Evolutionary conservation across 2,113 vertebrate genomes (phyloP).

Genomic region (Nesoenas mayeri): DNA sequence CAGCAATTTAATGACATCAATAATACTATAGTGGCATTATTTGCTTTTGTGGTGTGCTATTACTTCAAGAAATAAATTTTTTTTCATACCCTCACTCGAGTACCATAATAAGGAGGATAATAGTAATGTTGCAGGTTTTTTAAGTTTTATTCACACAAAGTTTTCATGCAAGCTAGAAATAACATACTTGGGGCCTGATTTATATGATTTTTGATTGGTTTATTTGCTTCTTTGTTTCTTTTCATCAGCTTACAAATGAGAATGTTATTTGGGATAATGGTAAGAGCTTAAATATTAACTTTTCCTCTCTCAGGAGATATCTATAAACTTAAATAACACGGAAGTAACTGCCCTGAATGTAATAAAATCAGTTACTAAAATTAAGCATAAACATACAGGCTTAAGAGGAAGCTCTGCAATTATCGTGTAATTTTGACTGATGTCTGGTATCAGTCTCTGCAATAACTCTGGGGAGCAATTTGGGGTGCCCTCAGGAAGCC

Average conservation of each 20-base stretch:
- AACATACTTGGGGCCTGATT: background rate
- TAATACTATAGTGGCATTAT: background rate
- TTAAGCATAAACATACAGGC: background rate
- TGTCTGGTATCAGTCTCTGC: background rate
- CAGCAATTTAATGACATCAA: background rate
- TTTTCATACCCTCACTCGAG: background rate
- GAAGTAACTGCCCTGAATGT: background rate
- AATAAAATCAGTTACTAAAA: background rate
- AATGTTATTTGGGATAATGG: background rate
- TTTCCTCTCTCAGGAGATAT: background rate
- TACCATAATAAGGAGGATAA: background rate
- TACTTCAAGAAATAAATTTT: background rate
- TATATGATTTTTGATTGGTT: background rate
- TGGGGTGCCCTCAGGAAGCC: background rate
- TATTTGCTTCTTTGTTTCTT: background rate
- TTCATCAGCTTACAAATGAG: background rate
- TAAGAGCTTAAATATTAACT: background rate
- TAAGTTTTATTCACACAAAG: background rate
- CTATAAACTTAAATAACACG: background rate
- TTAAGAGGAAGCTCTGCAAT: background rate
- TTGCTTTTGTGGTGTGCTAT: background rate
- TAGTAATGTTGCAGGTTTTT: background rate
- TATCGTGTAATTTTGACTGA: fast-evolving
- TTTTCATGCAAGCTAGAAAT: background rate
- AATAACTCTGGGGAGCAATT: fast-evolving